A percentile compares a stretch with the other conserved stretches of the same genome.
Conservation (phyloP, 1,140 invertebrate genomes). For the Cherax destructor region DNA sequence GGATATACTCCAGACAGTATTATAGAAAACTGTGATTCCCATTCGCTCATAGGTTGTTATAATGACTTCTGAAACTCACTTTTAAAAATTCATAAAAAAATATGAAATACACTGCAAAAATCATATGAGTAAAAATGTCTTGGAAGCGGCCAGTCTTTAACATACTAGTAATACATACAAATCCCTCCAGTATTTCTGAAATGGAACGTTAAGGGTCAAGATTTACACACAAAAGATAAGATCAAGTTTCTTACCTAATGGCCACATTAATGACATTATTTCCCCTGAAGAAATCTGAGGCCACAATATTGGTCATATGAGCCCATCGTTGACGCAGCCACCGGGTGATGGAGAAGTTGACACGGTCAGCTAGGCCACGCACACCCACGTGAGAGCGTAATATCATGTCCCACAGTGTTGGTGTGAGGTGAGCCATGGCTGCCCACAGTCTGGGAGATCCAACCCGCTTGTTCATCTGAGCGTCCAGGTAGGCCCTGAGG, state of each 20-base stretch:
- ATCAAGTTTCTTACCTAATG: constrained; percentile 74
- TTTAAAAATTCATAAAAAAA: too few relatives aligned
- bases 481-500: constrained; percentile 72
- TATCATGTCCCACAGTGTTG: constrained; percentile 82
- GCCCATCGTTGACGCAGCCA: constrained; percentile 82
- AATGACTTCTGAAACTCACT: too few relatives aligned
- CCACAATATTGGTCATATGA: constrained; percentile 83
- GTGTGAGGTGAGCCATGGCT: constrained; percentile 88
- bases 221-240: too few relatives aligned
- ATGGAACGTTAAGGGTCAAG: too few relatives aligned
- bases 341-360: constrained; percentile 82
- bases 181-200: too few relatives aligned
- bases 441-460: constrained; percentile 80
- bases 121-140: not conserved
- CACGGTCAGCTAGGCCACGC: constrained; percentile 81
- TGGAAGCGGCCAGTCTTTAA: not conserved
- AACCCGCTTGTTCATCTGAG: constrained; percentile 75
- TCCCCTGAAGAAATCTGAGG: constrained; percentile 87
- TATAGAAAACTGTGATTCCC: too few relatives aligned
- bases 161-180: too few relatives aligned
- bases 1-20: too few relatives aligned
- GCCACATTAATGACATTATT: constrained; percentile 85
- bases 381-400: constrained; percentile 80
- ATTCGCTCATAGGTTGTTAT: too few relatives aligned
- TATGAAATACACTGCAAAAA: not conserved